Percentiles rank a stretch among this genome's conserved stretches.
Evolutionary conservation across 2,797 vertebrate genomes (phyloP).

Genomic region (Mormyrops boulengeri): DNA sequence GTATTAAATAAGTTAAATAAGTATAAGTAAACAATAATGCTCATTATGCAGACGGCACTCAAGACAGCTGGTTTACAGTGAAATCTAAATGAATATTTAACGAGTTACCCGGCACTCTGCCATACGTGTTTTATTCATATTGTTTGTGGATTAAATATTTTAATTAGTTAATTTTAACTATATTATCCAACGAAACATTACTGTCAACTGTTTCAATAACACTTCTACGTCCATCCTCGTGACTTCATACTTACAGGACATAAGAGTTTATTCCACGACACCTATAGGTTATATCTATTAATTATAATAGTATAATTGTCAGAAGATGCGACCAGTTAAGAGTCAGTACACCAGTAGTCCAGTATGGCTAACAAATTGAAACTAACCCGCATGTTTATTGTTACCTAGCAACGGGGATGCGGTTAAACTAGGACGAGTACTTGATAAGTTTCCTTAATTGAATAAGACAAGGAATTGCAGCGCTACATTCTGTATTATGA

Average conservation of each 20-base stretch:
- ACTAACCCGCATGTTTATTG: neutral
- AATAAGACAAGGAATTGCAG: neutral
- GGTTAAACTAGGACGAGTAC: neutral
- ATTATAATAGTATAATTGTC: neutral
- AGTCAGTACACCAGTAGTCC: neutral
- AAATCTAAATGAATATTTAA: neutral
- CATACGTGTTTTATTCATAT: neutral
- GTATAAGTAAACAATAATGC: neutral
- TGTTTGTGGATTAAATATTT: neutral
- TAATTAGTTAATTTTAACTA: neutral
- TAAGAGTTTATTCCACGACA: neutral
- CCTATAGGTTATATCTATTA: neutral
- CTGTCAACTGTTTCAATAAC: neutral
- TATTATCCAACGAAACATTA: neutral
- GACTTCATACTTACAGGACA: neutral
- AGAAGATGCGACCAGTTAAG: neutral
- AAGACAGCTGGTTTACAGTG: neutral
- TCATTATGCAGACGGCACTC: neutral
- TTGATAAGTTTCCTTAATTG: neutral
- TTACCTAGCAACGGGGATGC: conserved; percentile 10
- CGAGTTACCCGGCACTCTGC: neutral
- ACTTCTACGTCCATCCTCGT: neutral
- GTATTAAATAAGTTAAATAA: neutral
- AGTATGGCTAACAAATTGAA: neutral
- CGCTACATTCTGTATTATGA: neutral